Evolutionary conservation across 2,888 invertebrate genomes (phyloP).

Genomic region (Geotrupes spiniger): DNA sequence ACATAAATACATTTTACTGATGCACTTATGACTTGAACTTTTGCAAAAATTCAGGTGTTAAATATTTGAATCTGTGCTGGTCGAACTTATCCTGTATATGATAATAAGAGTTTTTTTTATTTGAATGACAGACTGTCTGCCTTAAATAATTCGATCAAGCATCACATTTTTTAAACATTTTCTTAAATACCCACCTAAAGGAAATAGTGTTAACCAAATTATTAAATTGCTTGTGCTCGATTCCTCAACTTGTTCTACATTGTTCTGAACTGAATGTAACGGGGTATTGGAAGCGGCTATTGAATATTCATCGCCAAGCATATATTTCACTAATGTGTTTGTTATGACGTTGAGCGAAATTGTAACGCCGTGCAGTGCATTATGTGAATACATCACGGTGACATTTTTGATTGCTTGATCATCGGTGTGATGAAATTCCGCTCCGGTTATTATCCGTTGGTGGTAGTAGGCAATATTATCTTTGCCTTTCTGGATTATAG

Average conservation of each 20-base stretch:
- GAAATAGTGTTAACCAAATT: conserved; percentile 45
- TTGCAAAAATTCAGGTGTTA: too few relatives aligned
- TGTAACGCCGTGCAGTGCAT: conserved; percentile 54
- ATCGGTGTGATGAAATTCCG: conserved; percentile 45
- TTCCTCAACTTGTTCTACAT: conserved; percentile 24
- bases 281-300: conserved; percentile 45
- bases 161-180: neutral
- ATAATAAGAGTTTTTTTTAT: too few relatives aligned
- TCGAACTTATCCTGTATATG: too few relatives aligned
- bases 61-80: too few relatives aligned
- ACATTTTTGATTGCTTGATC: conserved; percentile 20
- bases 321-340: conserved; percentile 49
- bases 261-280: conserved; percentile 29
- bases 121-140: too few relatives aligned
- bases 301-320: conserved; percentile 38
- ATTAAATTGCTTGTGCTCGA: conserved; percentile 36
- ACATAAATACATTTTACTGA: too few relatives aligned
- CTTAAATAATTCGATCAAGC: too few relatives aligned
- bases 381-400: conserved; percentile 50
- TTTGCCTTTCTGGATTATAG: conserved; percentile 45
- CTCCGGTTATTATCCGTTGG: conserved; percentile 51
- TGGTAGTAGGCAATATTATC: conserved; percentile 51
- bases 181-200: conserved; percentile 38
- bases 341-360: conserved; percentile 54
- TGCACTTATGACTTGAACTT: too few relatives aligned